Evolutionary conservation across 2,888 invertebrate genomes (phyloP).

Genomic region (Microctonus hyperodae): DNA sequence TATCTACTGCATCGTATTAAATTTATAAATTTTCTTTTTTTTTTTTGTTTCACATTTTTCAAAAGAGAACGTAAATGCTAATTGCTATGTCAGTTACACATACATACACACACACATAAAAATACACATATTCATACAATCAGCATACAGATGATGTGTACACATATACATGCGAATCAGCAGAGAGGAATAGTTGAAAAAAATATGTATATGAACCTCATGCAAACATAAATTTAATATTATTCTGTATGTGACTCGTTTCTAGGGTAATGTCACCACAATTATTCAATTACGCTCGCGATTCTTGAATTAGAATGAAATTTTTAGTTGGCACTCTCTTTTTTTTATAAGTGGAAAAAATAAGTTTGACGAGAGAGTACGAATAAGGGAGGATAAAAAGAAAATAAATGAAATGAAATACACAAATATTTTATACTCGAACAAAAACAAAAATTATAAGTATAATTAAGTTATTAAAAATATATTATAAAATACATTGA

Average conservation of each 20-base stretch:
- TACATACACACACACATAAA: constrained; percentile 5
- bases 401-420: no score
- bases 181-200: not conserved
- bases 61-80: constrained; percentile 14
- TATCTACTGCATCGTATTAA: not conserved
- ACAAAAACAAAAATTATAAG: no score
- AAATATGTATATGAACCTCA: constrained; percentile 7
- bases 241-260: constrained; percentile 8
- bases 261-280: not conserved
- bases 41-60: constrained; percentile 1
- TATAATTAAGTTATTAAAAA: no score
- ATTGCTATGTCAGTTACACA: not conserved
- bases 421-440: no score
- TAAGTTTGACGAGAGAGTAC: no score
- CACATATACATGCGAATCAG: not conserved
- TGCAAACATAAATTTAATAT: constrained; percentile 16
- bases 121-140: no score
- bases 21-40: not conserved
- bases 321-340: no score
- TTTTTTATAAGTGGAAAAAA: not conserved
- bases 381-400: no score
- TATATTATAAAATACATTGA: no score
- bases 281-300: constrained; percentile 20
- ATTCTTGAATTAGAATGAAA: constrained; percentile 1
- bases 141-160: not conserved